Base-by-base conservation (phyloP, 92 coral and sea anemone genomes). In the Palythoa caribaeorum region DNA sequence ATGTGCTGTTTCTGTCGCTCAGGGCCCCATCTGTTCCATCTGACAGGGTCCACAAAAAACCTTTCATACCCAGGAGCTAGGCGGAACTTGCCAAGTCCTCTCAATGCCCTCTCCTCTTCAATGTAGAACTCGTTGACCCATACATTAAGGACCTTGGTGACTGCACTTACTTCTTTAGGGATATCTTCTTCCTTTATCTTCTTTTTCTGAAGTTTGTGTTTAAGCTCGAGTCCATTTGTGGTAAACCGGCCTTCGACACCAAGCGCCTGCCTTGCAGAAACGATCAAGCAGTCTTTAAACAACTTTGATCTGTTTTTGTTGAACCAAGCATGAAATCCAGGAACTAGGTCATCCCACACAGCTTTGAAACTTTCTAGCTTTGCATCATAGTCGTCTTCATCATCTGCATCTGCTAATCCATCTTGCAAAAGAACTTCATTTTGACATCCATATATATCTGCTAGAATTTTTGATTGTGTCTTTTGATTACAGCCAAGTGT, bases 11-110 rank as follows among this genome's bases (percentile, higher is more conserved):
- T 48, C 83, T 86, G 84, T 15, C 93, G 54, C 69, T 92, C 89
- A 35, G 85, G 93, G 76, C 93, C 89, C 93, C 93, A 92, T 13
- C 87, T 51, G 76, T 92, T 90, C 95, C 91, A 92, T 37, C 12
- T 83, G 38, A 83, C 71, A 12, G 92, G 91, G 16, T 92, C 95
- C 37, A 92, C 89, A 19, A 21, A 60, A 54, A 90, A 92, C n/a
- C 87, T 77, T 48, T 88, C 91, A 57, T 83, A 88, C 2, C 91
- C 91, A 21, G 85, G 92, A 63, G 94, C 92, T 12, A 92, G 85
- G 11, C 86, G 88, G 60, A 54, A 86, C 60, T 54, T 54, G 60
- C 60, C 60, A 54, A 54, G 60, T 54, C 60, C 60, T 54, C 60
- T 54, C 60, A 54, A 54, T 54, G 60, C 60, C 10, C 60, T 54